A percentile compares a stretch with the other conserved stretches of the same genome.
Conservation (phyloP, 2,888 invertebrate species). For the Nephrotoma flavescens region DNA sequence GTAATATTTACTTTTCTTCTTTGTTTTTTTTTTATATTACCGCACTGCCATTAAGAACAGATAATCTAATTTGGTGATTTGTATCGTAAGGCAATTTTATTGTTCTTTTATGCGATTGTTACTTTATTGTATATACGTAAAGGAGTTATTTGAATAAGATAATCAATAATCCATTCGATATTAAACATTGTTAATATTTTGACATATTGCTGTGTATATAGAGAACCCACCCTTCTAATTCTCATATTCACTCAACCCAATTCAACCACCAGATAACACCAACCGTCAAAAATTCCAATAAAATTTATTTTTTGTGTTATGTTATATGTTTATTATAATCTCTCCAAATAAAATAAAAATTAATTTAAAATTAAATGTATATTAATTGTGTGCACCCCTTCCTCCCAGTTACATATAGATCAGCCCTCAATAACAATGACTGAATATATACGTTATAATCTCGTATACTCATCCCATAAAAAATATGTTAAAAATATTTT, state of each 20-base stretch:
- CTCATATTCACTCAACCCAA: background rate
- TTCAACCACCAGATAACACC: background rate
- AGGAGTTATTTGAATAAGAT: background rate
- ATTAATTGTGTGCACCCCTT: background rate
- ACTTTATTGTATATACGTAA: background rate
- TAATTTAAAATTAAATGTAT: background rate
- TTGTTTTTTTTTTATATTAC: background rate
- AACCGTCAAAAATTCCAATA: background rate
- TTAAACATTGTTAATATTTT: background rate
- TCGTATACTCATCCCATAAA: background rate
- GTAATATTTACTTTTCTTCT: background rate
- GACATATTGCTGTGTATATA: background rate
- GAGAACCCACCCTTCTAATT: background rate
- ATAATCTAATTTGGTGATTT: background rate
- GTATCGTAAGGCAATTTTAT: background rate
- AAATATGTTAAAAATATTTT: background rate
- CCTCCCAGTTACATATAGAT: background rate
- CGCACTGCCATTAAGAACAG: background rate
- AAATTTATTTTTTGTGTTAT: background rate
- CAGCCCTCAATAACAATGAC: background rate
- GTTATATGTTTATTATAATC: background rate
- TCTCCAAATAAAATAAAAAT: background rate
- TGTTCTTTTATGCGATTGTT: background rate
- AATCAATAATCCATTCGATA: background rate
- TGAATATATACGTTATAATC: background rate